phyloP scores from a whole-genome alignment of 2,888 invertebrate genomes.

The Protodeltote pygarga region DNA sequence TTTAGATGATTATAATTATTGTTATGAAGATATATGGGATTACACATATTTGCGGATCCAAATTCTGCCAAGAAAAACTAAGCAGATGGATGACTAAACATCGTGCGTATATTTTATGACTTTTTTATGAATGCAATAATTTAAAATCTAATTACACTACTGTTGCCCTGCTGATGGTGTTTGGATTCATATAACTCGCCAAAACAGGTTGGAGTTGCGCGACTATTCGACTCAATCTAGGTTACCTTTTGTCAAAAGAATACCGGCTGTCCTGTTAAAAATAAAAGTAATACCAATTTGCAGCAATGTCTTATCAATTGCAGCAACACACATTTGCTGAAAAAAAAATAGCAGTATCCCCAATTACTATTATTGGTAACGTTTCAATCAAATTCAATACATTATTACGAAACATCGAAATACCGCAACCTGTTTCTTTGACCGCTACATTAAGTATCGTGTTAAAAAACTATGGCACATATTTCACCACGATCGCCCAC shows the following conservation, averaged over 20 bases:
- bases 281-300: too few species aligned
- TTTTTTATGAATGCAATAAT: too few species aligned
- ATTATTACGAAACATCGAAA: constrained; percentile 27
- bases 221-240: too few species aligned
- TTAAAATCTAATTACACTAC: background rate
- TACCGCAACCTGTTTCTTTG: constrained; percentile 28
- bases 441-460: constrained; percentile 30
- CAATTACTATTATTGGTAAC: constrained; percentile 7
- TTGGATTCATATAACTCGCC: too few species aligned
- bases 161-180: too few species aligned
- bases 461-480: constrained; percentile 42
- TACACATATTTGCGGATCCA: constrained; percentile 12
- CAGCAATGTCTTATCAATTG: background rate
- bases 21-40: constrained; percentile 13
- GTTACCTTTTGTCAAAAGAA: too few species aligned
- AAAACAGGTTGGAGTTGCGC: too few species aligned
- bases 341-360: background rate
- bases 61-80: constrained; percentile 29
- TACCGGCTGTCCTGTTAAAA: too few species aligned
- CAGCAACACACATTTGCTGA: background rate
- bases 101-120: too few species aligned
- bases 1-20: constrained; percentile 22
- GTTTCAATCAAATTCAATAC: constrained; percentile 20
- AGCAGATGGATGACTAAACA: constrained; percentile 19
- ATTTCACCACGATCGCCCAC: constrained; percentile 66